These are phyloP conservation scores for Trachurus trachurus DNA, from an alignment of 2,797 vertebrate species.

Conservation along the genomic window DNA sequence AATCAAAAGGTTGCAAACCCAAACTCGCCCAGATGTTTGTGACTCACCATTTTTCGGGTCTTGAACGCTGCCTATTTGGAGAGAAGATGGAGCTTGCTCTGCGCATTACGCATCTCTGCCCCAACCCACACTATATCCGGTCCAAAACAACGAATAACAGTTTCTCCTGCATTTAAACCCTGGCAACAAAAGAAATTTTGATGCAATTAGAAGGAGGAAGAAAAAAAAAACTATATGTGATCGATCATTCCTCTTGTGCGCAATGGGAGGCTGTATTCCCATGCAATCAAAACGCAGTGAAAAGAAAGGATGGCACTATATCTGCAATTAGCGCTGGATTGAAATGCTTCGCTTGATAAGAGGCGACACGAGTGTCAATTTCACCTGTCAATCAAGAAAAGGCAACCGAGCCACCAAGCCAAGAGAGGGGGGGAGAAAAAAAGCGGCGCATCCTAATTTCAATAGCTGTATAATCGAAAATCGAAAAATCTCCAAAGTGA, in stretches of 20 bases:
- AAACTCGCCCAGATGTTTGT: constrained; percentile 68
- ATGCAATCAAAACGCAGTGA: constrained; percentile 81
- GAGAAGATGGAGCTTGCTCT: constrained; percentile 76
- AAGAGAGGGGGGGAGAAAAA: constrained; percentile 49
- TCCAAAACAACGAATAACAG: constrained; percentile 79
- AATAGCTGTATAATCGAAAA: constrained; percentile 84
- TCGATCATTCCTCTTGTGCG: constrained; percentile 77
- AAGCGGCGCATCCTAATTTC: constrained; percentile 79
- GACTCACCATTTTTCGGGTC: constrained; percentile 83
- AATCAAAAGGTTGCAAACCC: constrained; percentile 56
- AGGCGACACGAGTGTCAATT: constrained; percentile 82
- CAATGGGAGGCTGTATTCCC: constrained; percentile 72
- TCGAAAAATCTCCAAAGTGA: constrained; percentile 83
- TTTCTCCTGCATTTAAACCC: constrained; percentile 85
- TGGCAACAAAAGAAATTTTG: constrained; percentile 80
- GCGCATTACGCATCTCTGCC: constrained; percentile 82
- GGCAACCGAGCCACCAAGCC: constrained; percentile 71
- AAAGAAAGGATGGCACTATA: constrained; percentile 78
- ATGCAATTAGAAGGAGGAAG: constrained; percentile 76
- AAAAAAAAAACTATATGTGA: constrained; percentile 55
- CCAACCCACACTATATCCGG: constrained; percentile 77
- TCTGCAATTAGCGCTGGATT: constrained; percentile 84
- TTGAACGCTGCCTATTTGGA: constrained; percentile 76
- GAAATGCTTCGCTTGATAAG: constrained; percentile 78
- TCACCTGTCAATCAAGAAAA: constrained; percentile 83